A percentile compares a stretch with the other conserved stretches of the same genome.
phyloP scores from a whole-genome alignment of 2,888 invertebrate species.

The Eupithecia insigniata region DNA sequence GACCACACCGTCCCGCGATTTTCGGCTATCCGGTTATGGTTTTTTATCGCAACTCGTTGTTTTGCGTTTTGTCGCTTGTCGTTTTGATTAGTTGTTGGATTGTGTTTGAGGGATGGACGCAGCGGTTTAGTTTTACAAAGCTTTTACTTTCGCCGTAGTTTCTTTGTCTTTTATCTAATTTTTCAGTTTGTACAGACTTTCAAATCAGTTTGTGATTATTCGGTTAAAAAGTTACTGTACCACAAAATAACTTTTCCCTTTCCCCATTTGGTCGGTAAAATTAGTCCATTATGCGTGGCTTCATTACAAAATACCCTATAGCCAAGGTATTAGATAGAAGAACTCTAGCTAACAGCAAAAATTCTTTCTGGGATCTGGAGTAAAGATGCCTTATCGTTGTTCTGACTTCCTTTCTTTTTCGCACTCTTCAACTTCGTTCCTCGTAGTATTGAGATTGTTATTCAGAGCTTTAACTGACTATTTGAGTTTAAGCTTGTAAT shows the following conservation, averaged over 20 bases:
- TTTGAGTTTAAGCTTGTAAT: not conserved
- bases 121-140: not conserved
- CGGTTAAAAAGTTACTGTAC: no score
- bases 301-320: no score
- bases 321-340: no score
- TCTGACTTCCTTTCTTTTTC: no score
- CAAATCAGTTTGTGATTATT: not conserved
- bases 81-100: conserved; percentile 20
- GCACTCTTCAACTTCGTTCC: no score
- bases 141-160: not conserved
- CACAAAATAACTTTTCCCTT: no score
- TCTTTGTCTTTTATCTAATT: not conserved
- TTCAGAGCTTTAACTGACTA: not conserved
- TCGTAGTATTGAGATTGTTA: not conserved
- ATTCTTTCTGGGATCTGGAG: no score
- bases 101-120: conserved; percentile 1
- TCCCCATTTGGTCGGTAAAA: not conserved
- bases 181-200: not conserved
- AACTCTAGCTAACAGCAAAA: no score
- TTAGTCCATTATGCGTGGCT: not conserved
- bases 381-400: no score
- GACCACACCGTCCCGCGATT: conserved; percentile 70
- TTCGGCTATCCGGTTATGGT: conserved; percentile 75
- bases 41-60: conserved; percentile 44
- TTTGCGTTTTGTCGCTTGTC: conserved; percentile 30